phyloP scores from a whole-genome alignment of 2,888 invertebrate species.

The Latrodectus hesperus region DNA sequence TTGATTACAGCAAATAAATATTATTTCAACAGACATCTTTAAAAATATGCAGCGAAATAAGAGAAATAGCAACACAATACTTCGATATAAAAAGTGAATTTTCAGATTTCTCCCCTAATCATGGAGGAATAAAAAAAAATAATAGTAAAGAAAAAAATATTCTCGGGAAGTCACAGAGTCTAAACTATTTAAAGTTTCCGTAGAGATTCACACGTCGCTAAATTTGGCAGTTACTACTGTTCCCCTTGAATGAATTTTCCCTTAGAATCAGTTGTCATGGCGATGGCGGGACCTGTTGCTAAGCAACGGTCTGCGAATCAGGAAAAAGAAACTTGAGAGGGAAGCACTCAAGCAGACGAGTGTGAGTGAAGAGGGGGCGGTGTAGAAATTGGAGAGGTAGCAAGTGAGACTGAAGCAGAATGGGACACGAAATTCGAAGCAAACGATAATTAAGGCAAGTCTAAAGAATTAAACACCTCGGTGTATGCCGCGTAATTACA shows the following conservation, averaged over 20 bases:
- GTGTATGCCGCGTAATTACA: constrained; percentile 60
- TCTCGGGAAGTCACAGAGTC: too few species aligned
- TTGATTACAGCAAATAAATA: too few species aligned
- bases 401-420: constrained; percentile 15
- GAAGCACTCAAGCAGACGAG: constrained; percentile 18
- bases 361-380: background rate
- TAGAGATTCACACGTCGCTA: constrained; percentile 33
- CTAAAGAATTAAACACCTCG: constrained; percentile 54
- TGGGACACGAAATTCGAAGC: constrained; percentile 17
- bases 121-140: too few species aligned
- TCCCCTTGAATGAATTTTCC: constrained; percentile 37
- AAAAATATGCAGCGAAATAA: background rate
- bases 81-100: too few species aligned
- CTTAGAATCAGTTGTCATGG: constrained; percentile 29
- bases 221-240: constrained; percentile 19
- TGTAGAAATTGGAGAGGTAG: background rate
- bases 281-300: constrained; percentile 51
- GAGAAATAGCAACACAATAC: too few species aligned
- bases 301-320: constrained; percentile 46
- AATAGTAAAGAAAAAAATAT: too few species aligned
- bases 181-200: constrained; percentile 16
- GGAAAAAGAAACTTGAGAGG: constrained; percentile 43
- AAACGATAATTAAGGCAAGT: constrained; percentile 57
- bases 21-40: too few species aligned
- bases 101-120: too few species aligned